Base-by-base conservation (phyloP, 2,113 vertebrate genomes). In the Opisthocomus hoazin region DNA sequence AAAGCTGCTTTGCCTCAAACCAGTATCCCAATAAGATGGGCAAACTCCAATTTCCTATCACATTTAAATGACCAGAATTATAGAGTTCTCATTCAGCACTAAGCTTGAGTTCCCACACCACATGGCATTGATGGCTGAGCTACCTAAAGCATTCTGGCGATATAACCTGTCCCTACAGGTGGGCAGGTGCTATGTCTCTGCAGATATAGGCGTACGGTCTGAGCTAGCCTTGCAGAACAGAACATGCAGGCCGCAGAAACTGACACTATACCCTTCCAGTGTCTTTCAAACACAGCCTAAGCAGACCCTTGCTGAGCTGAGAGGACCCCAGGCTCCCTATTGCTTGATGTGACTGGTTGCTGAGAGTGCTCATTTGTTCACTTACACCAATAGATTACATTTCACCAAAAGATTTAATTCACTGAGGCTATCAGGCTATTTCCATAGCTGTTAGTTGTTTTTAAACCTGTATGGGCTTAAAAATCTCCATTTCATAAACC, bases 81-180 rank as follows among this genome's bases (percentile, higher is more conserved):
- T 1, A 23, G 29, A 54, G n/a, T 43, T 80, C 46, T 70, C n/a
- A 74, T 19, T 53, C 43, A 92, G 41, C 29, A 36, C 15, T 29
- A 61, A 48, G 16, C 8, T 36, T 69, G 10, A 57, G n/a, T 69
- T 20, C 30, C 22, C 43, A 39, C 6, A 88, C 8, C 19, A 53
- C 5, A 6, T 2, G 24, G 27, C 24, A 57, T 1, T 39, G 39
- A 57, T 1, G 8, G 30, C 50, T 43, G 54, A 88, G n/a, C 32
- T 53, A 24, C 29, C 53, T 57, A 41, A 60, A 37, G 29, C 14
- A 11, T 12, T 46, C 60, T 43, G 51, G 30, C 5, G 24, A 15
- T 41, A 57, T 4, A 36, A 73, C 13, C 24, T 30, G 22, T 11
- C 51, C n/a, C 16, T 11, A 2, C 9, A 76, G 20, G 17, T 0